Percentiles rank a stretch among this genome's conserved stretches.
phyloP scores from a whole-genome alignment of 2,888 invertebrate genomes.

The Eristalinus aeneus region DNA sequence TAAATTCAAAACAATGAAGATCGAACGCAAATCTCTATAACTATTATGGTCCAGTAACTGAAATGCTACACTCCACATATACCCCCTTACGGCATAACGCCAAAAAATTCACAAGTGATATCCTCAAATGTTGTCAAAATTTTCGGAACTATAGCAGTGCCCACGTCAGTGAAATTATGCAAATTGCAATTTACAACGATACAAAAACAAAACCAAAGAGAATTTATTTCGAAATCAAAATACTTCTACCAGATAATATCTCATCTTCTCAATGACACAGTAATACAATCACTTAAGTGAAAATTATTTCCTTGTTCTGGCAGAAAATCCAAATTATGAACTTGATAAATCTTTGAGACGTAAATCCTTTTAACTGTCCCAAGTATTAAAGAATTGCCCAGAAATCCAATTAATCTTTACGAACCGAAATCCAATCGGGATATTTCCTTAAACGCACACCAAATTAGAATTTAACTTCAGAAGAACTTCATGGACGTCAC shows the following conservation, averaged over 20 bases:
- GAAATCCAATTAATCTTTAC: constrained; percentile 53
- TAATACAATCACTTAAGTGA: constrained; percentile 24
- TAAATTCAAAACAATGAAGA: too few species aligned
- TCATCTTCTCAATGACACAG: not conserved
- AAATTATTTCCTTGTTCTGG: constrained; percentile 42
- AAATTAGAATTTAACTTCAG: constrained; percentile 65
- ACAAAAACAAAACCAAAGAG: not conserved
- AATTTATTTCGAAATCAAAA: not conserved
- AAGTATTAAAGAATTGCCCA: constrained; percentile 34
- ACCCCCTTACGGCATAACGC: too few species aligned
- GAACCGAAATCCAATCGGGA: constrained; percentile 29
- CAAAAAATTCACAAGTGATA: too few species aligned
- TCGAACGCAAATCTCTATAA: too few species aligned
- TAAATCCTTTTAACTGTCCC: constrained; percentile 54
- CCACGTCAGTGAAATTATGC: not conserved
- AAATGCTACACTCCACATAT: too few species aligned
- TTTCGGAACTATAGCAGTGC: too few species aligned
- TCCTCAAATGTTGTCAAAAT: too few species aligned
- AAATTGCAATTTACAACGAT: not conserved
- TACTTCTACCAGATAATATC: not conserved
- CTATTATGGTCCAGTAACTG: too few species aligned
- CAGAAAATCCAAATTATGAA: constrained; percentile 30
- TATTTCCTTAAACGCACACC: constrained; percentile 49
- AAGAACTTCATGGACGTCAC: constrained; percentile 41
- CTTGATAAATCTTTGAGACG: constrained; percentile 11